Evolutionary conservation across 2,113 vertebrate species (phyloP), one percentile per base, ranked within the genome.

Genomic region (Meles meles): DNA sequence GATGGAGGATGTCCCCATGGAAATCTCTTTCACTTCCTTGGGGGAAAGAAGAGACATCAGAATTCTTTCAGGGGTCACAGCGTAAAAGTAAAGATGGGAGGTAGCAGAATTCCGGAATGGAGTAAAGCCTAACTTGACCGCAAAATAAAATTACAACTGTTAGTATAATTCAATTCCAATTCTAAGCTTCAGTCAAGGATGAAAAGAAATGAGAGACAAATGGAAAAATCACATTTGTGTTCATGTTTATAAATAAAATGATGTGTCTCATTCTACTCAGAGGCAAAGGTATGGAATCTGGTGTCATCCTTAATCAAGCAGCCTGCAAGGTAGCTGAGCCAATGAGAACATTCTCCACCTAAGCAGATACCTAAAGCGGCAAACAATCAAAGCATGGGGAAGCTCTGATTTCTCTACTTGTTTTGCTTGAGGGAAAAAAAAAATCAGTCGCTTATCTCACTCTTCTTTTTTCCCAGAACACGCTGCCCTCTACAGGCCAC

Each of bases 401-500:
- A 67, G 59, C 31, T 72, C 39, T 61, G 63, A 34, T 42, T 86
- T 92, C 55, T 84, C 31, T 69, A 88, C 77, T 44, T 79, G 34
- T 71, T 97, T 81, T 74, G 44, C 29, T 65, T 65, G n/a, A 72
- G 47, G 55, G 47, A 6, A 4, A 42, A 74, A 88, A 57, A 39
- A 49, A 29, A 17, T 49, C n/a, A 83, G 39, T 42, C 61, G 67
- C 39, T 82, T 59, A 90, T 20, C 47, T 91, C 57, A 31, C 44
- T 47, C 47, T 76, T 76, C 27, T n/a, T 61, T 39, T 55, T 23
- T 3, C 71, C 63, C 96, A 82, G 96, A 96, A 69, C n/a, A 92
- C 96, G 92, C 81, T 97, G 97, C 95, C 94, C 95, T 93, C 97
- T 98, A 52, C 80, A 96, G 95, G 88, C 14, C 57, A 67, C 21